A percentile compares a stretch with the other conserved stretches of the same genome.
Conservation (phyloP, 2,888 invertebrate genomes). For the Lepidocyrtinus sp. region DNA sequence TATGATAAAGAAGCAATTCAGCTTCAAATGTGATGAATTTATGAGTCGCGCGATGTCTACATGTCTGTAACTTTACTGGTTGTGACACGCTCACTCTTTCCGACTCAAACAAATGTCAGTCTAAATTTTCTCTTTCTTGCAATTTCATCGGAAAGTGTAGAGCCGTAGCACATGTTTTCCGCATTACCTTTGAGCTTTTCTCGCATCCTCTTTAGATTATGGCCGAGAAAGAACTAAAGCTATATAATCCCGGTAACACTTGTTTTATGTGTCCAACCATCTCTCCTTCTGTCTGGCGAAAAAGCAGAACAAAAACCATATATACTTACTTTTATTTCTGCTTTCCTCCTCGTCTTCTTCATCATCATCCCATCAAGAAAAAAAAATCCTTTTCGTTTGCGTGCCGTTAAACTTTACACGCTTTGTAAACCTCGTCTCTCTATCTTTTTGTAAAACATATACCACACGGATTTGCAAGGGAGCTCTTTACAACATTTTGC, state of each 20-base stretch:
- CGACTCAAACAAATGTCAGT: slow-evolving; percentile 49
- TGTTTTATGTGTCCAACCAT: slow-evolving; percentile 59
- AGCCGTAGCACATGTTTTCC: slow-evolving; percentile 50
- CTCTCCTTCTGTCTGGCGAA: slow-evolving; percentile 37
- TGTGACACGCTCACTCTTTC: neutral
- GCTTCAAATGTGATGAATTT: slow-evolving; percentile 44
- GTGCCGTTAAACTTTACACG: neutral
- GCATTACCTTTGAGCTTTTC: slow-evolving; percentile 54
- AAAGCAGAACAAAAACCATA: neutral
- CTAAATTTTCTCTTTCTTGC: slow-evolving; percentile 40
- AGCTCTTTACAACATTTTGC: neutral
- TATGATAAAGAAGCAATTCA: neutral
- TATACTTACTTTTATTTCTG: slow-evolving; percentile 12
- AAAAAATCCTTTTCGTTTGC: neutral
- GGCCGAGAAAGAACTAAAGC: slow-evolving; percentile 55
- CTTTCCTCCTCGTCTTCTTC: slow-evolving; percentile 41
- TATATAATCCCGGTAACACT: slow-evolving; percentile 57
- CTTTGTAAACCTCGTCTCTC: too few species aligned
- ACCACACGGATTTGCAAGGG: too few species aligned
- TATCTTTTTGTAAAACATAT: too few species aligned
- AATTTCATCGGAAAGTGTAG: neutral
- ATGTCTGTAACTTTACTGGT: slow-evolving; percentile 34
- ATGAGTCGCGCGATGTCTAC: slow-evolving; percentile 39
- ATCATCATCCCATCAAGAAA: neutral
- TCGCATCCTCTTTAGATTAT: slow-evolving; percentile 60